phyloP scores from a whole-genome alignment of 2,797 vertebrate genomes.

The Tympanoctomys barrerae region DNA sequence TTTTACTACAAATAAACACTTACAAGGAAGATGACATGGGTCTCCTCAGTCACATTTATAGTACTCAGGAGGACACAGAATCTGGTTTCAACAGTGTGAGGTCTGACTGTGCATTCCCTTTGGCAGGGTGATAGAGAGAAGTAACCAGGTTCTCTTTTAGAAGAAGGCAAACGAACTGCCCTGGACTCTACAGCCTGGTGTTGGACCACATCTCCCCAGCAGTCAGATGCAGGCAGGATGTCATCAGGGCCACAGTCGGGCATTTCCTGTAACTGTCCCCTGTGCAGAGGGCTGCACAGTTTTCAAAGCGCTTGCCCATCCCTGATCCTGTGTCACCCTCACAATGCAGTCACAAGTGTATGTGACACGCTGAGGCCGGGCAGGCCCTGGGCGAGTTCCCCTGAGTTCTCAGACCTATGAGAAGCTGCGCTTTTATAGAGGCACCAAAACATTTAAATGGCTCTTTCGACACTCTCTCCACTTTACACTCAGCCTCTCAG shows the following conservation, averaged over 20 bases:
- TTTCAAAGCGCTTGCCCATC: background rate
- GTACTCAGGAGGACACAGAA: background rate
- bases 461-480: background rate
- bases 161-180: background rate
- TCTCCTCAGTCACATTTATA: background rate
- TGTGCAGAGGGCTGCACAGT: background rate
- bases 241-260: background rate
- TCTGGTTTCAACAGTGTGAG: background rate
- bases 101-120: background rate
- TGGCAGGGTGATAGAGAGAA: background rate
- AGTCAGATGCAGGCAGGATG: background rate
- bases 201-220: background rate
- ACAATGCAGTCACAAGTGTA: background rate
- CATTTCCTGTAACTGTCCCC: background rate
- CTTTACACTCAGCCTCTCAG: background rate
- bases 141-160: background rate
- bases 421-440: background rate
- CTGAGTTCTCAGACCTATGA: background rate
- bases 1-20: slow-evolving; percentile 41
- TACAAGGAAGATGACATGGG: background rate
- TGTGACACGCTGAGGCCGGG: background rate
- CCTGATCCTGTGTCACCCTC: background rate
- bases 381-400: background rate
- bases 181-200: background rate
- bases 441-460: background rate